phyloP scores from a whole-genome alignment of 1,140 invertebrate species.

The Laodelphax striatellus region DNA sequence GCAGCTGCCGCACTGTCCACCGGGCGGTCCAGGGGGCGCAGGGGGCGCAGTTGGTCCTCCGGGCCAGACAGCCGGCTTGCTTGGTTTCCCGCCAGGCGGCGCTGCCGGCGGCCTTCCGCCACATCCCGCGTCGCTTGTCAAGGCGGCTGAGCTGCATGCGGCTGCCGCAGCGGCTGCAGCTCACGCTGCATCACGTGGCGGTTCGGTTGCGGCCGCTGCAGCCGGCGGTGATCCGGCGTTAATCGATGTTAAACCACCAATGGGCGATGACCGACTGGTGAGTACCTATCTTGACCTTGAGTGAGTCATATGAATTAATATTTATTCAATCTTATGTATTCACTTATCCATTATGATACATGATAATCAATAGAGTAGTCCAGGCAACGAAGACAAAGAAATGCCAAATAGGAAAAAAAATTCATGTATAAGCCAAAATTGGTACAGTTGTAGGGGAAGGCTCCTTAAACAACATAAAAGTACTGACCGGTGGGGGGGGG shows the following conservation, averaged over 20 bases:
- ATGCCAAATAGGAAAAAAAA: no score
- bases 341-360: no score
- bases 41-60: conserved; percentile 19
- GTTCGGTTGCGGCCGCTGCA: neutral
- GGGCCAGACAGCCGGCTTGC: conserved; percentile 15
- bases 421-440: no score
- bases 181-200: conserved; percentile 14
- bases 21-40: conserved; percentile 32
- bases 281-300: no score
- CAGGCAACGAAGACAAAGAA: no score
- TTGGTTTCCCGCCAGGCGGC: conserved; percentile 21
- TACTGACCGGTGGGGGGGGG: no score
- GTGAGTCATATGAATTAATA: no score
- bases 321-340: no score
- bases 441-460: no score
- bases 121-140: conserved; percentile 19
- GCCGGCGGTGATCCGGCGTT: conserved; percentile 14
- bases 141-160: conserved; percentile 18
- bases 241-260: conserved; percentile 19
- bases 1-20: conserved; percentile 38
- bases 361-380: no score
- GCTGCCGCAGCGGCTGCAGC: neutral
- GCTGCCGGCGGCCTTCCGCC: conserved; percentile 15
- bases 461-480: no score
- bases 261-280: conserved; percentile 25